Evolutionary conservation across 1,140 invertebrate genomes (phyloP).

Genomic region (Sinella curviseta): DNA sequence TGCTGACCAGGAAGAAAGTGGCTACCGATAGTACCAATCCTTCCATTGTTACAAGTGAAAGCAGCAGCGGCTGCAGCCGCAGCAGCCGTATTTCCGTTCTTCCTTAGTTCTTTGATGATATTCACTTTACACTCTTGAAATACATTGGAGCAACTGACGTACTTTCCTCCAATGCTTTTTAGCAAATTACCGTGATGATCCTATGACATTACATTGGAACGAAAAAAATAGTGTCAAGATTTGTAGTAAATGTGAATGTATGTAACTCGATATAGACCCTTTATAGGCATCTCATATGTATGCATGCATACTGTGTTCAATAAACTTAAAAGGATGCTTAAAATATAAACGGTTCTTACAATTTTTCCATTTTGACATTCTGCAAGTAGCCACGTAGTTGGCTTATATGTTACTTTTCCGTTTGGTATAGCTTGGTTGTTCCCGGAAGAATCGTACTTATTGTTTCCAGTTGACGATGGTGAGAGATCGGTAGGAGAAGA

Average conservation of each 20-base stretch:
- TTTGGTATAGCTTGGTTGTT: not conserved
- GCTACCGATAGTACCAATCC: not conserved
- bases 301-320: not conserved
- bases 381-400: conserved; percentile 44
- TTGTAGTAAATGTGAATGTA: too few relatives aligned
- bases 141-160: conserved; percentile 43
- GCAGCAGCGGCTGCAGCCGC: not conserved
- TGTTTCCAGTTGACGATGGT: not conserved
- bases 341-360: conserved; percentile 31
- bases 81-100: conserved; percentile 24
- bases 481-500: not conserved
- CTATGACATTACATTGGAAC: not conserved
- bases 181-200: conserved; percentile 17
- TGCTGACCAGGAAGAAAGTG: not conserved
- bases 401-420: conserved; percentile 27
- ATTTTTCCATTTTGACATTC: conserved; percentile 31
- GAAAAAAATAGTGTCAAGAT: not conserved
- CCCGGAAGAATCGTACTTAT: not conserved
- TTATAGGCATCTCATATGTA: too few relatives aligned
- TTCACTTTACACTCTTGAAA: conserved; percentile 43
- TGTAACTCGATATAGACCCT: not conserved
- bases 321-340: not conserved
- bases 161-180: conserved; percentile 25
- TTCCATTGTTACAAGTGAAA: conserved; percentile 11
- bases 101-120: conserved; percentile 41